phyloP scores from a whole-genome alignment of 2,113 vertebrate genomes.

The Pelobates fuscus region DNA sequence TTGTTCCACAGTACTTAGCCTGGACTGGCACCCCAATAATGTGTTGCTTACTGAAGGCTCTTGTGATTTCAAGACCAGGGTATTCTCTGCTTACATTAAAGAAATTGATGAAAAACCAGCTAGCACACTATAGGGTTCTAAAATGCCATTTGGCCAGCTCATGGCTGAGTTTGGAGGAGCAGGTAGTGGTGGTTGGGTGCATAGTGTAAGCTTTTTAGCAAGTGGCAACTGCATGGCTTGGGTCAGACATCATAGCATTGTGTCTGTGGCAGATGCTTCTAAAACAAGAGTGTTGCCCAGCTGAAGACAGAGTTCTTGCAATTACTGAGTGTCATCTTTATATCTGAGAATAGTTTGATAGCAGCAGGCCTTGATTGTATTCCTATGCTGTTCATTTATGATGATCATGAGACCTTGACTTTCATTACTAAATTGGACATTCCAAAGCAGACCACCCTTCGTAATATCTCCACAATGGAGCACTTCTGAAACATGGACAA shows the following conservation, averaged over 20 bases:
- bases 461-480: constrained; percentile 98
- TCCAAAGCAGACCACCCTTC: constrained; percentile 96
- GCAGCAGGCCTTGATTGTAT: constrained; percentile 98
- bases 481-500: constrained; percentile 99
- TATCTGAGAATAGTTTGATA: constrained; percentile 94
- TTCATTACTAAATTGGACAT: constrained; percentile 96
- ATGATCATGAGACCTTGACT: constrained; percentile 85
- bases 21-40: constrained; percentile 99
- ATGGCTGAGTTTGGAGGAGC: constrained; percentile 92
- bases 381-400: constrained; percentile 95
- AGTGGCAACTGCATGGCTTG: constrained; percentile 93
- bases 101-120: constrained; percentile 98
- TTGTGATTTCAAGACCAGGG: constrained; percentile 98
- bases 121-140: constrained; percentile 96
- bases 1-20: constrained; percentile 94
- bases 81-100: constrained; percentile 98
- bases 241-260: constrained; percentile 97
- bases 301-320: constrained; percentile 97
- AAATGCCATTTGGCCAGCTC: constrained; percentile 97
- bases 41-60: constrained; percentile 94
- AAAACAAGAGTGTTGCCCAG: constrained; percentile 93
- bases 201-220: constrained; percentile 93
- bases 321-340: constrained; percentile 91
- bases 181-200: constrained; percentile 95
- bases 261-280: constrained; percentile 92